Evolutionary conservation across 2,797 vertebrate genomes (phyloP), one percentile per base, ranked within the genome.

Genomic region (Squalus acanthias): DNA sequence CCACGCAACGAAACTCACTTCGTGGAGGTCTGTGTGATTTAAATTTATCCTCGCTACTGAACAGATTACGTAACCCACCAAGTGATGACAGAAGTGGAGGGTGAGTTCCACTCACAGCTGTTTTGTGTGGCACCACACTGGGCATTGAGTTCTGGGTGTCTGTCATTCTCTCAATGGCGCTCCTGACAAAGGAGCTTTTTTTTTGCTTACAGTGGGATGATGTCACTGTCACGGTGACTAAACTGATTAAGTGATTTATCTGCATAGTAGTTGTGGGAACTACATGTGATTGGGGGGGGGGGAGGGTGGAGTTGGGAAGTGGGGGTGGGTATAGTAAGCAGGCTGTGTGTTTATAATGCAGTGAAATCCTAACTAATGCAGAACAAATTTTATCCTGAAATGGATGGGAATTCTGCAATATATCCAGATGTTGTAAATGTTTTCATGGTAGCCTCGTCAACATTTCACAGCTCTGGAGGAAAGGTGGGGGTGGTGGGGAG

Each of bases 151-250:
- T 69, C 65, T 93, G 17, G 0, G n/a, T n/a, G 20, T 46, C 17
- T 39, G 20, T 69, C 20, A 69, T 93, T 26, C 91, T 93, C 39
- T 46, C 91, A 69, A 22, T 69, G 63, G 5, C 39, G n/a, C n/a
- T 46, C 39, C 91, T 46, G 65, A 93, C 63, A 93, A 93, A 65
- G n/a, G n/a, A 39, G 39, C n/a, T 46, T 69, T 67, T 67, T 69
- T 93, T 93, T 93, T 67, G 88, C 17, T 93, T 93, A 24, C n/a
- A 93, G 91, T 69, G 91, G 65, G 63, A 69, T 93, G 91, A 93
- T 93, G 91, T 93, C 63, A 93, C 1, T 26, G 91, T 93, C 63
- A 93, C 20, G n/a, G 65, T 69, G n/a, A 67, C 91, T 69, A 93
- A 93, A 93, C 65, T 69, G 91, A 69, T 93, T 46, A 67, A 67